phyloP scores from a whole-genome alignment of 1,140 invertebrate genomes.

The Schmidtea mediterranea region DNA sequence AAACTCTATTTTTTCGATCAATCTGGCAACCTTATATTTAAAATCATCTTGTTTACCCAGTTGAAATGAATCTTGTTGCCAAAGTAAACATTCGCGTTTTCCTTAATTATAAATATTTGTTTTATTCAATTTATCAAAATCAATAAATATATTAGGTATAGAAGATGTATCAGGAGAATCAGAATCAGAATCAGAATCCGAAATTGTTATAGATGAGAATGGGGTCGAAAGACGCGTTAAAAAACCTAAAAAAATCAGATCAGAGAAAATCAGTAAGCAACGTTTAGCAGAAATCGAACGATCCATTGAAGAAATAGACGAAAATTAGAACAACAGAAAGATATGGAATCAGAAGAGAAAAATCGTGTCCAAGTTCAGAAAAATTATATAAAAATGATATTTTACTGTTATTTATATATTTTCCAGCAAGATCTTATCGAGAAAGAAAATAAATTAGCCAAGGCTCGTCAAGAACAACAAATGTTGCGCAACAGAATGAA shows the following conservation, averaged over 20 bases:
- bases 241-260: constrained; percentile 11
- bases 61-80: too few species aligned
- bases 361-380: background rate
- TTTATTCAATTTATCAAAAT: too few species aligned
- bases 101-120: too few species aligned
- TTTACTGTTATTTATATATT: background rate
- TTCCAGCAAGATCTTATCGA: constrained; percentile 23
- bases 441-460: constrained; percentile 30
- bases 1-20: too few species aligned
- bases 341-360: constrained; percentile 5
- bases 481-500: constrained; percentile 51
- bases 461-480: constrained; percentile 32
- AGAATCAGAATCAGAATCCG: background rate
- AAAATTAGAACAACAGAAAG: constrained; percentile 8
- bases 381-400: background rate
- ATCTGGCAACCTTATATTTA: too few species aligned
- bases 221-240: constrained; percentile 8
- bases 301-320: constrained; percentile 10
- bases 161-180: background rate
- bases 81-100: too few species aligned
- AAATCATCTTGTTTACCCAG: too few species aligned
- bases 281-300: background rate
- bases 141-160: background rate
- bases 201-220: background rate
- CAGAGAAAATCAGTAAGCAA: constrained; percentile 3